phyloP scores from a whole-genome alignment of 2,113 vertebrate genomes.

The Isichthys henryi region DNA sequence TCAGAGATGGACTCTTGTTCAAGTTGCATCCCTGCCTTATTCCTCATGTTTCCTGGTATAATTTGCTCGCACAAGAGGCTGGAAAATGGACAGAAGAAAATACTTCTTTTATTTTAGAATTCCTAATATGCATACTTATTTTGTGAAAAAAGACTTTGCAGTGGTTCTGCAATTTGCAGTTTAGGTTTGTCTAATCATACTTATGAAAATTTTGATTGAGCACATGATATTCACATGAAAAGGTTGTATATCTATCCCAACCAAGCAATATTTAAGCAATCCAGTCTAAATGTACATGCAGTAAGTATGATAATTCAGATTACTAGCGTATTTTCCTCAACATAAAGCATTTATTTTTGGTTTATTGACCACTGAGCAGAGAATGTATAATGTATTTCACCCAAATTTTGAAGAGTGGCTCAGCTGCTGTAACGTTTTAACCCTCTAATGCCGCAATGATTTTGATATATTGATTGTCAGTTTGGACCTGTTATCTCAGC shows the following conservation, averaged over 20 bases:
- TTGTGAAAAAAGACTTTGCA: neutral
- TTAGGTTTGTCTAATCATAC: neutral
- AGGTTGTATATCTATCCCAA: neutral
- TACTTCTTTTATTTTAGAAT: neutral
- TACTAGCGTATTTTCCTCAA: neutral
- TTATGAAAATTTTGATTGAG: neutral
- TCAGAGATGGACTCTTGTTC: neutral
- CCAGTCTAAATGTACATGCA: neutral
- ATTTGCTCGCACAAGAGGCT: neutral
- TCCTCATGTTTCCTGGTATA: neutral
- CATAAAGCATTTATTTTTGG: neutral
- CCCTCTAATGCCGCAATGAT: neutral
- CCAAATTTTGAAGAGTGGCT: neutral
- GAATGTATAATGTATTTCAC: neutral
- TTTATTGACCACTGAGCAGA: neutral
- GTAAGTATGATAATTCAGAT: neutral
- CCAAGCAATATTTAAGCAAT: neutral
- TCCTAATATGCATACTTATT: neutral
- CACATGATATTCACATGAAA: neutral
- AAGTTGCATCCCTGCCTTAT: neutral
- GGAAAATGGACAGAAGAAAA: neutral
- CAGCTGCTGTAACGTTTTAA: neutral
- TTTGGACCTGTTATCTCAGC: slow-evolving; percentile 18
- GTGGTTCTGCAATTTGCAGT: neutral
- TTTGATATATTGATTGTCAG: slow-evolving; percentile 10